Conservation (phyloP, 2,888 invertebrate genomes). For the Cryptus viduatorius region DNA sequence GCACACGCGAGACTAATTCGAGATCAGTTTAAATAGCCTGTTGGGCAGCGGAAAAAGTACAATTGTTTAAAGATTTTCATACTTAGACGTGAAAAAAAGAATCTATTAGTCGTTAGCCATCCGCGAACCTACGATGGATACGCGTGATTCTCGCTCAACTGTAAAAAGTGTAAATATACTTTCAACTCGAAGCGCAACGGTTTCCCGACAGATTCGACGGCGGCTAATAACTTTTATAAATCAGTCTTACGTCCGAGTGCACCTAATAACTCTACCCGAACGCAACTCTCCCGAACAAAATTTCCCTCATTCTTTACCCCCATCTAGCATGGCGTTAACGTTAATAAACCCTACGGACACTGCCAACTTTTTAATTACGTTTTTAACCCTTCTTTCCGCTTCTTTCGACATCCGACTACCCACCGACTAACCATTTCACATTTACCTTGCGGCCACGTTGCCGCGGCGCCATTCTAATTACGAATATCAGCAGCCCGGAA, state of each 20-base stretch:
- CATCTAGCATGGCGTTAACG: constrained; percentile 10
- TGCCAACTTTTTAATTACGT: constrained; percentile 63
- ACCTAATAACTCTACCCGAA: constrained; percentile 58
- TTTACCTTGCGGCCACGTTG: constrained; percentile 17
- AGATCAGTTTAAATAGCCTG: not conserved
- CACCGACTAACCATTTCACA: constrained; percentile 23
- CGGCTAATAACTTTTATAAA: constrained; percentile 67
- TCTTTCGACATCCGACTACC: not conserved
- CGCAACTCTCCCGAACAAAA: constrained; percentile 31
- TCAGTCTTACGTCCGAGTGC: constrained; percentile 57
- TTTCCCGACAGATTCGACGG: constrained; percentile 38
- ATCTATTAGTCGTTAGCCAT: not conserved
- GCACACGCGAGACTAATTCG: not conserved
- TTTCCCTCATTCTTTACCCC: constrained; percentile 38
- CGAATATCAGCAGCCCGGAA: constrained; percentile 52
- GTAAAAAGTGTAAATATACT: constrained; percentile 26
- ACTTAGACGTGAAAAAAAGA: constrained; percentile 8
- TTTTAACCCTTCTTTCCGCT: constrained; percentile 52
- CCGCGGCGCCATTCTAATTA: constrained; percentile 55
- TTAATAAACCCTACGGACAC: constrained; percentile 45
- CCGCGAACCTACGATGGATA: not conserved
- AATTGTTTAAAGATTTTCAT: not conserved
- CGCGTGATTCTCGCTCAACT: constrained; percentile 5
- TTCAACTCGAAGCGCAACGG: constrained; percentile 35
- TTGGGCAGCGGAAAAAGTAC: not conserved